Evolutionary conservation across 2,888 invertebrate species (phyloP).

Genomic region (Drosophila parthenogenetica): DNA sequence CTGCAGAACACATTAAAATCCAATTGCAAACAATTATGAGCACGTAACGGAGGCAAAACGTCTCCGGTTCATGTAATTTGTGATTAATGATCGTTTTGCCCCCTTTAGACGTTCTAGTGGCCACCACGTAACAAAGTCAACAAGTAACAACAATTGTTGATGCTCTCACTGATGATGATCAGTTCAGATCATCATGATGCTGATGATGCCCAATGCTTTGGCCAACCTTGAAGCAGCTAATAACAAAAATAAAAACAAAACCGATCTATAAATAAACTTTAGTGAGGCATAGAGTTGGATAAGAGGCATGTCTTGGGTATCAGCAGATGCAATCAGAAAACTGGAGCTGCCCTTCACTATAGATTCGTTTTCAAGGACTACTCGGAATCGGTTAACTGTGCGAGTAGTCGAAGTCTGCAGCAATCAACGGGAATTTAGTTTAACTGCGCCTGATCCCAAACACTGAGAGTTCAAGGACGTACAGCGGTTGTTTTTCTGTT

Average conservation of each 20-base stretch:
- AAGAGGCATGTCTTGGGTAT: constrained; percentile 60
- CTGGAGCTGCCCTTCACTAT: constrained; percentile 68
- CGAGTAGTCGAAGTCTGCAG: constrained; percentile 37
- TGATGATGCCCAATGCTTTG: constrained; percentile 64
- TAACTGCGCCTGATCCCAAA: constrained; percentile 55
- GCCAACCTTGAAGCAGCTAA: constrained; percentile 70
- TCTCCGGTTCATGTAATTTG: constrained; percentile 64
- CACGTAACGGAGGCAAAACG: constrained; percentile 58
- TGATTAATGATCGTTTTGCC: constrained; percentile 63
- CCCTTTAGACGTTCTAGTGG: constrained; percentile 57
- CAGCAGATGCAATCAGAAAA: constrained; percentile 60
- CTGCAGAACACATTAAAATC: constrained; percentile 33
- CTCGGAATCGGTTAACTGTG: constrained; percentile 2
- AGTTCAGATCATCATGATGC: constrained; percentile 24
- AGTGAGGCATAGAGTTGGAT: constrained; percentile 22
- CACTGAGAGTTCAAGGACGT: constrained; percentile 71
- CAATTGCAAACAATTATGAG: constrained; percentile 61
- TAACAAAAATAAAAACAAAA: constrained; percentile 55
- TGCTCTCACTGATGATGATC: constrained; percentile 18
- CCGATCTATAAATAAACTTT: constrained; percentile 69
- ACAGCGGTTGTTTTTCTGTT: constrained; percentile 68
- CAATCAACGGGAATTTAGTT: constrained; percentile 76
- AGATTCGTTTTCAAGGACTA: constrained; percentile 63
- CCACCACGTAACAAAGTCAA: constrained; percentile 63
- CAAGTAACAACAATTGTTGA: constrained; percentile 43